A percentile compares a stretch with the other conserved stretches of the same genome.
phyloP scores from a whole-genome alignment of 2,113 vertebrate species.

The Embiotoca jacksoni region DNA sequence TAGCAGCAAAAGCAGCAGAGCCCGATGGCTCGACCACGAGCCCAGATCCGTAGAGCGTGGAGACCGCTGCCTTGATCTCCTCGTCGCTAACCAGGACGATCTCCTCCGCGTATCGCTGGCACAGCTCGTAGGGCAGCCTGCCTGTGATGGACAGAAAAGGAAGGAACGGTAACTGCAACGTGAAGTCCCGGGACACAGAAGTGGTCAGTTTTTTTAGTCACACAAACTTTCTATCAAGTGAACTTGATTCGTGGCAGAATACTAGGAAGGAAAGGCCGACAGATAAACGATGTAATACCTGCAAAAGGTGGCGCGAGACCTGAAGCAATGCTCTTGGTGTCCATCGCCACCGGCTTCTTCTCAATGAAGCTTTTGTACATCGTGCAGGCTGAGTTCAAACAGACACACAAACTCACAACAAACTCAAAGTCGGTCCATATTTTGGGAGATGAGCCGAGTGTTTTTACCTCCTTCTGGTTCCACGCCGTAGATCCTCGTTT shows the following conservation, averaged over 20 bases:
- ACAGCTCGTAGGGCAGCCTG: slow-evolving; percentile 78
- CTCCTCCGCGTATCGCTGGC: slow-evolving; percentile 76
- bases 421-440: not conserved
- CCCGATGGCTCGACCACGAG: slow-evolving; percentile 85
- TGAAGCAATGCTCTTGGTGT: slow-evolving; percentile 82
- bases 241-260: too few species aligned
- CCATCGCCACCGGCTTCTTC: slow-evolving; percentile 83
- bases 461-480: slow-evolving; percentile 84
- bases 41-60: slow-evolving; percentile 78
- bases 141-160: slow-evolving; percentile 59
- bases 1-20: slow-evolving; percentile 80
- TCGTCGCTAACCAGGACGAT: slow-evolving; percentile 84
- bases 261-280: too few species aligned
- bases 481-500: slow-evolving; percentile 84
- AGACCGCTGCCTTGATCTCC: slow-evolving; percentile 80
- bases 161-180: not conserved
- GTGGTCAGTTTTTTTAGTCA: too few species aligned
- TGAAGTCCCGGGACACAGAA: too few species aligned
- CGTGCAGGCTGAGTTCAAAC: slow-evolving; percentile 79
- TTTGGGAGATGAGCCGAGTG: too few species aligned
- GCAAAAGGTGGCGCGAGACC: slow-evolving; percentile 85
- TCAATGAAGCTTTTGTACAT: slow-evolving; percentile 85
- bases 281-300: slow-evolving; percentile 36
- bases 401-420: slow-evolving; percentile 1
- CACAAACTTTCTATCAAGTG: too few species aligned